These are phyloP conservation scores for Gymnoscopelus microlampas DNA, from an alignment of 2,797 vertebrate species.

Conservation along the genomic window DNA sequence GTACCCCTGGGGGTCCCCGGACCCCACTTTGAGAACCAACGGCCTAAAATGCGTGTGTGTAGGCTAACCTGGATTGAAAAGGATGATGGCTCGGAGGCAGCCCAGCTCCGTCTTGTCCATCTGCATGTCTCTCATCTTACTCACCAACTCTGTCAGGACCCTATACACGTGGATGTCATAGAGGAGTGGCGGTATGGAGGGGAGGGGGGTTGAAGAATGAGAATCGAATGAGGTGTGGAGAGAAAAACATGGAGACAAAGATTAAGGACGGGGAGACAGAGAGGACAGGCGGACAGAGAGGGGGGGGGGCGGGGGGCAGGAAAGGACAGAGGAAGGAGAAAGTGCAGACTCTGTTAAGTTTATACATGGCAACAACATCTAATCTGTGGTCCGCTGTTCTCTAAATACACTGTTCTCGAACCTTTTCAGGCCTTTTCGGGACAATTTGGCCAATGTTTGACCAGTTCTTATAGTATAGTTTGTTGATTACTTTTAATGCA, in stretches of 20 bases:
- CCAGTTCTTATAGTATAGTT: no score
- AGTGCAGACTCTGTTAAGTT: not conserved
- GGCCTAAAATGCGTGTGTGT: constrained; percentile 39
- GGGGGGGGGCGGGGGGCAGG: not conserved
- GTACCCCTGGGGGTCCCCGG: no score
- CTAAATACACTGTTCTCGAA: no score
- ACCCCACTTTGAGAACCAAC: no score
- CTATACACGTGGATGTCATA: constrained; percentile 61
- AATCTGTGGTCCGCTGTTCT: no score
- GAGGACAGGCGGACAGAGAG: not conserved
- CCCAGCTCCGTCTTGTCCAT: constrained; percentile 97
- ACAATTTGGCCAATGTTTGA: no score
- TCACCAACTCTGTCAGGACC: constrained; percentile 94
- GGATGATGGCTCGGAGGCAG: constrained; percentile 88
- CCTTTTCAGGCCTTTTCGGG: no score
- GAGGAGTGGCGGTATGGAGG: not conserved
- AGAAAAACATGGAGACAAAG: constrained; percentile 17
- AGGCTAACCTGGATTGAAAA: constrained; percentile 90
- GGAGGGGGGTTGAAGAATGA: constrained; percentile 24
- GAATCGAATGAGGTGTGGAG: constrained; percentile 12
- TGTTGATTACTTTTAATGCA: no score
- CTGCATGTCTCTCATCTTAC: constrained; percentile 97
- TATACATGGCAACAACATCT: no score
- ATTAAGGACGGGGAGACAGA: not conserved
- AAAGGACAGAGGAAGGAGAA: constrained; percentile 10